These are phyloP conservation scores for Agrochola macilenta DNA, from an alignment of 2,888 invertebrate species.

Conservation along the genomic window DNA sequence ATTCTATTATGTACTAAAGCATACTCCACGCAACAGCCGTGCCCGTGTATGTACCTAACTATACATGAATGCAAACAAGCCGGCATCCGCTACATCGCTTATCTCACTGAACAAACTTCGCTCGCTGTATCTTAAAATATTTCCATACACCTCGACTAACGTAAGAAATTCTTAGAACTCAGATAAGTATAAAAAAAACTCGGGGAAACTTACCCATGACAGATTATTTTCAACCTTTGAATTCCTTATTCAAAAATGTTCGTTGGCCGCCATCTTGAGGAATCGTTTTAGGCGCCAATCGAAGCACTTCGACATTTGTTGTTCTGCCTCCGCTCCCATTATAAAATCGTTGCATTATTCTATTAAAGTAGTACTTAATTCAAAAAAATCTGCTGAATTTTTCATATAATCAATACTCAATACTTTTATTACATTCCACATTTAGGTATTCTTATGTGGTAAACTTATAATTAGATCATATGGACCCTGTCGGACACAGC, in stretches of 20 bases:
- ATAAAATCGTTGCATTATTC: not conserved
- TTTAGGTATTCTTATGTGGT: too few relatives aligned
- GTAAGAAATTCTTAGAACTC: constrained; percentile 79
- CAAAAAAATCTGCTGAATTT: not conserved
- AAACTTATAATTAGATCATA: too few relatives aligned
- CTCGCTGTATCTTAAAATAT: constrained; percentile 86
- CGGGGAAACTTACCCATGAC: constrained; percentile 36
- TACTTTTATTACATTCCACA: too few relatives aligned
- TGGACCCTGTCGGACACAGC: too few relatives aligned
- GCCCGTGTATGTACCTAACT: constrained; percentile 50
- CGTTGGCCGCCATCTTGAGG: constrained; percentile 45
- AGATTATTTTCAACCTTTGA: constrained; percentile 49
- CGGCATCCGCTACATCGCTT: constrained; percentile 85
- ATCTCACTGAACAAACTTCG: constrained; percentile 84
- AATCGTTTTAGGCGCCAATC: constrained; percentile 9
- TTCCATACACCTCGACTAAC: constrained; percentile 82
- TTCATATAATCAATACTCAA: not conserved
- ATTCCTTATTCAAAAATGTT: constrained; percentile 27
- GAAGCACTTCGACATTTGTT: not conserved
- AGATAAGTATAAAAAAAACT: constrained; percentile 66
- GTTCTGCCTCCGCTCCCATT: not conserved
- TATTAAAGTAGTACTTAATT: not conserved
- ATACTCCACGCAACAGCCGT: constrained; percentile 60
- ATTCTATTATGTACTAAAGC: constrained; percentile 50
- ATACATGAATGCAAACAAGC: constrained; percentile 73